Evolutionary conservation across 2,797 vertebrate genomes (phyloP), one percentile per base, ranked within the genome.

Genomic region (Tokudaia muenninki): DNA sequence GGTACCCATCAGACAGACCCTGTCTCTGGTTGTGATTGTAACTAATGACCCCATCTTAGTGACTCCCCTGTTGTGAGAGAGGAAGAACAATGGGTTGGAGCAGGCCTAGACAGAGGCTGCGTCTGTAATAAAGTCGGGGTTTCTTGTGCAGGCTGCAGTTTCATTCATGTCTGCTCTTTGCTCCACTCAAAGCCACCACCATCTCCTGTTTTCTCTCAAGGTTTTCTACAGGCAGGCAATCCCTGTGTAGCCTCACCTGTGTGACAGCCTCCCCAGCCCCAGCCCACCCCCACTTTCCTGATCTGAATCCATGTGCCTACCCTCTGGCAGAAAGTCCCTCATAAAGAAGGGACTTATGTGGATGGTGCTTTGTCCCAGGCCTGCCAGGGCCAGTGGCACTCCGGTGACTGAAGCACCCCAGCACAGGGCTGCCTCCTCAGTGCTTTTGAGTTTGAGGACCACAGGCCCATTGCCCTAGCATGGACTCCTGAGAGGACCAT

Each of bases 401-500:
- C 0, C 6, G 31, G 16, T 41, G 13, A 74, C 47, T 41, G 13
- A 74, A 12, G 47, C 44, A 19, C 52, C 13, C 13, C 1, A 26
- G 47, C 67, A n/a, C 55, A 3, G 26, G 10, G 0, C 57, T 55
- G 47, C 70, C 31, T 44, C 50, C 17, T n/a, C n/a, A 29, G 47
- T 41, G 50, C 70, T 14, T 77, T 44, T 77, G 4, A 11, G 50
- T 82, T 34, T 88, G 91, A 83, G 65, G 74, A 37, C 52, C 50
- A 1, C 0, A 1, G 41, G 11, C 7, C 41, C 17, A 0, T 14
- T 65, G 10, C 14, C 41, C 65, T 63, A 13, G 11, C n/a, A 2
- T 1, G n/a, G 57, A 21, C 67, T 82, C n/a, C 65, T 16, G 63
- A 79, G 44, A 9, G 17, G 22, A 44, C 47, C 24, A 10, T 22